Percentiles rank a stretch among this genome's conserved stretches.
These are phyloP conservation scores for Micronycteris hirsuta DNA, from an alignment of 2,113 vertebrate genomes.

Conservation along the genomic window DNA sequence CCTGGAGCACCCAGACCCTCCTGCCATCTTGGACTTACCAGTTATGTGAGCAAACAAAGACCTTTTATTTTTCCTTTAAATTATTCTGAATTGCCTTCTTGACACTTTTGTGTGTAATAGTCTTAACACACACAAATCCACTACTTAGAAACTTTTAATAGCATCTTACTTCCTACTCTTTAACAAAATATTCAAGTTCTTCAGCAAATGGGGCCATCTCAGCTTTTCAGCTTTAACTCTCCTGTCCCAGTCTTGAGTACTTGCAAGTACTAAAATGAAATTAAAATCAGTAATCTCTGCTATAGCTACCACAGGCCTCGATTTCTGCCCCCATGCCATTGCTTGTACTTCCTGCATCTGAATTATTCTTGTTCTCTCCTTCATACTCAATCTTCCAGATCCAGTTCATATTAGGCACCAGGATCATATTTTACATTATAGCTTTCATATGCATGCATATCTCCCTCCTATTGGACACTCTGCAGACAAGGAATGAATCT, in stretches of 20 bases:
- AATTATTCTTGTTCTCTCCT: conserved; percentile 8
- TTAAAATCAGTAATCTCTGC: neutral
- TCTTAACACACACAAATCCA: neutral
- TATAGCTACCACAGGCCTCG: neutral
- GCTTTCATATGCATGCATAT: neutral
- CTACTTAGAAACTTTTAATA: conserved; percentile 20
- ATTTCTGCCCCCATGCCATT: neutral
- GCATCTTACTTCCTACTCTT: neutral
- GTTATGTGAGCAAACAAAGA: neutral
- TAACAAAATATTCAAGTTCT: neutral
- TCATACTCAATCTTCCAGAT: neutral
- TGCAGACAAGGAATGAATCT: neutral
- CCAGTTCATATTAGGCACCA: neutral
- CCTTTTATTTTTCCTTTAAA: neutral
- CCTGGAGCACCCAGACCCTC: neutral
- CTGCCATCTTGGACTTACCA: neutral
- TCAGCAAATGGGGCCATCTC: neutral
- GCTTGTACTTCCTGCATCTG: neutral
- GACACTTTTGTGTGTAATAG: neutral
- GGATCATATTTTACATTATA: neutral
- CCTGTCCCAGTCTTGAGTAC: neutral
- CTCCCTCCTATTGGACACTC: neutral
- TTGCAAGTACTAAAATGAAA: neutral
- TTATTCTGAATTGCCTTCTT: neutral
- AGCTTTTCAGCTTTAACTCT: neutral